These are phyloP conservation scores for Drosophila anomalipes DNA, from an alignment of 2,888 invertebrate species.

Conservation along the genomic window DNA sequence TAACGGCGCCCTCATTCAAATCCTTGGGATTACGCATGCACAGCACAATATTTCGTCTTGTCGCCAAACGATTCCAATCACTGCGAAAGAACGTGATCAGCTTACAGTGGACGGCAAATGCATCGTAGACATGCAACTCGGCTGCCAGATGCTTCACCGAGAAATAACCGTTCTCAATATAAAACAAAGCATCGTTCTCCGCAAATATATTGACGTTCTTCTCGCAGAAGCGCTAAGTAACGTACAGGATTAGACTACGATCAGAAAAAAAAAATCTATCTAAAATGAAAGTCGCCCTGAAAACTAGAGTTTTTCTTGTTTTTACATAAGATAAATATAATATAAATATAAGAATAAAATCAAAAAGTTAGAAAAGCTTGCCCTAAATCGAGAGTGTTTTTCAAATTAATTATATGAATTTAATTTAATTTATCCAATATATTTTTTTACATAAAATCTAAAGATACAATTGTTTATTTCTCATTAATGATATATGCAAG, in stretches of 20 bases:
- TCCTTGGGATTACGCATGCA: constrained; percentile 65
- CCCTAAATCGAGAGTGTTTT: no score
- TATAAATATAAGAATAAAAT: background rate
- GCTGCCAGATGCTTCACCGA: constrained; percentile 78
- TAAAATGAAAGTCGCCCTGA: background rate
- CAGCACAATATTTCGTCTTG: constrained; percentile 74
- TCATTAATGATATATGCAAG: no score
- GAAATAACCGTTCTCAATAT: constrained; percentile 82
- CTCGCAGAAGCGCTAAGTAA: constrained; percentile 67
- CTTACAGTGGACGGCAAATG: constrained; percentile 73
- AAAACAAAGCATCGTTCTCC: constrained; percentile 79
- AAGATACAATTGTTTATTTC: no score
- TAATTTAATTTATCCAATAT: no score
- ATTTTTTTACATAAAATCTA: no score
- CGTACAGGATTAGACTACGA: background rate
- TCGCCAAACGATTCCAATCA: constrained; percentile 82
- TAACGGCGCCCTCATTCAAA: constrained; percentile 51
- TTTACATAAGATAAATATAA: no score
- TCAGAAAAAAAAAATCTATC: rapidly evolving
- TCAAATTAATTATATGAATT: no score
- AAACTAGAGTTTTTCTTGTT: background rate
- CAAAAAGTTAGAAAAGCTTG: no score
- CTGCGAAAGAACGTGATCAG: constrained; percentile 71
- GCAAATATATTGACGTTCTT: constrained; percentile 82
- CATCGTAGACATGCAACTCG: constrained; percentile 80